A percentile compares a stretch with the other conserved stretches of the same genome.
Conservation (phyloP, 2,888 invertebrate species). For the Serripes groenlandicus region DNA sequence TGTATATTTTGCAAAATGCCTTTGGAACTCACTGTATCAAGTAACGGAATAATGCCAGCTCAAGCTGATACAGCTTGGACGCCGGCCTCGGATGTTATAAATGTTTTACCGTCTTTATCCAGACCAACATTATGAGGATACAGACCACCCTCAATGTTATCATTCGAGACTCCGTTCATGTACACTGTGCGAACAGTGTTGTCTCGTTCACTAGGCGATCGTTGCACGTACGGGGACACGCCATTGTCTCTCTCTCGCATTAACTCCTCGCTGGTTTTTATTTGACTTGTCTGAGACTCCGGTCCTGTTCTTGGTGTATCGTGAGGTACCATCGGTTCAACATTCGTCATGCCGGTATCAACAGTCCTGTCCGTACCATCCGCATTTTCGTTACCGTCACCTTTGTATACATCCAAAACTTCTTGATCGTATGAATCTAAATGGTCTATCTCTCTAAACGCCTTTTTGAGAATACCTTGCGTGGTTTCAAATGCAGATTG, state of each 20-base stretch:
- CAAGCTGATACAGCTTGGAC: constrained; percentile 23
- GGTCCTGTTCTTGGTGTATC: constrained; percentile 59
- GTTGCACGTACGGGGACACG: not conserved
- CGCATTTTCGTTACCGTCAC: constrained; percentile 4
- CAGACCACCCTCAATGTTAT: not conserved
- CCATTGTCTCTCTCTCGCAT: constrained; percentile 10
- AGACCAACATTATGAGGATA: not conserved
- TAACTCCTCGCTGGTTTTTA: constrained; percentile 18
- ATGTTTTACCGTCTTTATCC: constrained; percentile 52
- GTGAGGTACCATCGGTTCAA: constrained; percentile 42
- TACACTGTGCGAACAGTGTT: not conserved
- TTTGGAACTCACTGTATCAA: too few relatives aligned
- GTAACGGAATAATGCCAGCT: too few relatives aligned
- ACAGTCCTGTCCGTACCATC: constrained; percentile 17
- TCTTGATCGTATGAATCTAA: constrained; percentile 54
- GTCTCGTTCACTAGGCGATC: not conserved
- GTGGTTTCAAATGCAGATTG: not conserved
- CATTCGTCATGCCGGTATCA: constrained; percentile 28
- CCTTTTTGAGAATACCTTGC: constrained; percentile 14
- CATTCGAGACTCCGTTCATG: not conserved
- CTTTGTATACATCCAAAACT: constrained; percentile 17
- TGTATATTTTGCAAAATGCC: too few relatives aligned
- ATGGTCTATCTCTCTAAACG: constrained; percentile 46
- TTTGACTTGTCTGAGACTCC: constrained; percentile 35
- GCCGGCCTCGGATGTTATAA: constrained; percentile 49